Base-by-base conservation (phyloP, 2,113 vertebrate species). In the Myodes glareolus region DNA sequence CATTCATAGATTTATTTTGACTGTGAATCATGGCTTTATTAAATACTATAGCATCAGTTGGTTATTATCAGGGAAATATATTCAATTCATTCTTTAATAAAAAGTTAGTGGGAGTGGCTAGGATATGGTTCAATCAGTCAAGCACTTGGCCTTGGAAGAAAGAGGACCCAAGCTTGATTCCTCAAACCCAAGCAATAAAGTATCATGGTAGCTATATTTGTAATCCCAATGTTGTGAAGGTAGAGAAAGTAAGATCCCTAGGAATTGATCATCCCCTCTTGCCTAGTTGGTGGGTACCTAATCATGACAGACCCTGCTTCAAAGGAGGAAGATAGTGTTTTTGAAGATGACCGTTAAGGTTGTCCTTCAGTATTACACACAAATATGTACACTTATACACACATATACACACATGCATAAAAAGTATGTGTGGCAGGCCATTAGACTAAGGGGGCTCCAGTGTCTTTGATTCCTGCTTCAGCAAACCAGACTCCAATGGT, bases 1-100 rank as follows among this genome's bases (percentile, higher is more conserved):
- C 75, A 93, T 96, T 94, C 91, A 88, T 21, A 94, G 42, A 76
- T 4, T 87, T 63, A 86, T 29, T 94, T 89, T 96, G 47, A 96
- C 39, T 91, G 73, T 16, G 85, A 63, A 77, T 52, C 58, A 92
- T 12, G 63, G 86, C 75, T 70, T 88, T 81, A 89, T 86, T 93
- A 63, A 86, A 91, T 72, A 33, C 68, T 75, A 95, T 19, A 95
- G 76, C 33, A 97, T 91, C 68, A 72, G 29, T 61, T 91, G 39
- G 9, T 91, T 17, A 95, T 88, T 33, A 81, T 78, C 73, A 87
- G 47, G 50, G 5, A 80, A 94, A 93, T 92, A 75, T 16, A 92
- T 25, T 94, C 13, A 93, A 95, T 90, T 96, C 63, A 7, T 82
- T 80, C 42, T 45, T 81, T 68, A 86, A 67, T 67, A 86, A 47